Evolutionary conservation across 2,888 invertebrate genomes (phyloP).

Genomic region (Bibio marci): DNA sequence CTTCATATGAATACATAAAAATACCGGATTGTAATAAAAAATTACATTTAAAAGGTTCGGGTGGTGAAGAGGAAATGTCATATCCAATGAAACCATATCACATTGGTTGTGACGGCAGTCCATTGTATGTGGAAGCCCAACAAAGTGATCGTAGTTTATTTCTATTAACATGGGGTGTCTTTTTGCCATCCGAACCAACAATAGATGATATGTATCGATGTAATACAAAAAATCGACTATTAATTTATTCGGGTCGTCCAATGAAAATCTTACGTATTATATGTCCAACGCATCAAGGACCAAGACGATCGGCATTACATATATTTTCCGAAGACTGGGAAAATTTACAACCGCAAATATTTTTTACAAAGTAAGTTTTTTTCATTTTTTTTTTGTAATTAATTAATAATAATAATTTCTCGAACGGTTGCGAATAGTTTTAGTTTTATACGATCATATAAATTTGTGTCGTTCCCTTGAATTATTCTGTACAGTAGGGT

Average conservation of each 20-base stretch:
- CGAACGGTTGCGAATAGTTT: slow-evolving; percentile 2
- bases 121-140: slow-evolving; percentile 65
- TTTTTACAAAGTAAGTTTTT: slow-evolving; percentile 26
- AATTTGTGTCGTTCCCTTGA: too few species aligned
- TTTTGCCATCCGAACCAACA: slow-evolving; percentile 44
- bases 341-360: slow-evolving; percentile 19
- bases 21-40: slow-evolving; percentile 46
- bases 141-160: slow-evolving; percentile 66
- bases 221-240: slow-evolving; percentile 58
- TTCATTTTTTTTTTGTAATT: not conserved
- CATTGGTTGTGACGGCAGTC: slow-evolving; percentile 30
- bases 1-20: slow-evolving; percentile 46
- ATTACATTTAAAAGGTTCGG: slow-evolving; percentile 42
- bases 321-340: slow-evolving; percentile 68
- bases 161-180: slow-evolving; percentile 67
- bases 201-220: slow-evolving; percentile 47
- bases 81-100: slow-evolving; percentile 41
- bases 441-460: too few species aligned
- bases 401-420: not conserved
- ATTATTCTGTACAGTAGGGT: too few species aligned
- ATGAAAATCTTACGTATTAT: slow-evolving; percentile 38
- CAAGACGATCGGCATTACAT: slow-evolving; percentile 49
- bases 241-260: slow-evolving; percentile 63
- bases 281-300: slow-evolving; percentile 53
- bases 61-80: slow-evolving; percentile 47